phyloP scores from a whole-genome alignment of 1,140 invertebrate species.

The Danaus plexippus region DNA sequence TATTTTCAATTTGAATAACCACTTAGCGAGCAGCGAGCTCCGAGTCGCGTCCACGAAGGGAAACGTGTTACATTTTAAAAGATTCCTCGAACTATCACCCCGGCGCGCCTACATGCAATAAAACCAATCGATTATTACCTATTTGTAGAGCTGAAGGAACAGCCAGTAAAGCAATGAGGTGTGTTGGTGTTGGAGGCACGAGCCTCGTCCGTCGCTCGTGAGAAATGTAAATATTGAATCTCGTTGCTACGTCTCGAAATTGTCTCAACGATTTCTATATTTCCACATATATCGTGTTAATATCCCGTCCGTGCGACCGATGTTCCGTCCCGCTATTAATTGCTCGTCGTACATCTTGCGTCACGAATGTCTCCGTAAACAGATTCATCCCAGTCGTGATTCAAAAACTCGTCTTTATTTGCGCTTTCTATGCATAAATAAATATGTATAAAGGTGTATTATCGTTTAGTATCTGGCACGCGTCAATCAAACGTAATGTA shows the following conservation, averaged over 20 bases:
- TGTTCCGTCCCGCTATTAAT: constrained; percentile 39
- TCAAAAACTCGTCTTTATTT: constrained; percentile 63
- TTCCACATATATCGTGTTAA: constrained; percentile 61
- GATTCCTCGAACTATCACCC: constrained; percentile 60
- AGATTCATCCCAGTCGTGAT: constrained; percentile 58
- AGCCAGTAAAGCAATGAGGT: constrained; percentile 26
- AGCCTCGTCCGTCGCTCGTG: constrained; percentile 55
- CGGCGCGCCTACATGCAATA: constrained; percentile 60
- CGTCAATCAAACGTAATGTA: constrained; percentile 67
- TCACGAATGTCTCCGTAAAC: constrained; percentile 39
- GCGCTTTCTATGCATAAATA: constrained; percentile 67
- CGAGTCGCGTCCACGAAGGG: constrained; percentile 30
- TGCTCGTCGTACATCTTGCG: constrained; percentile 31
- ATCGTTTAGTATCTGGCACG: constrained; percentile 57
- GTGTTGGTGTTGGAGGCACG: constrained; percentile 32
- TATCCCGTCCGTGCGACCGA: constrained; percentile 24
- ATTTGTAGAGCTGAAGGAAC: constrained; percentile 69
- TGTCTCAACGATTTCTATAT: constrained; percentile 69
- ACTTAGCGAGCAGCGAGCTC: constrained; percentile 36
- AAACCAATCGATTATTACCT: constrained; percentile 70
- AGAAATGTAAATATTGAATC: constrained; percentile 68
- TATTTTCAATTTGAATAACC: constrained; percentile 36
- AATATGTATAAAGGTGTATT: constrained; percentile 62
- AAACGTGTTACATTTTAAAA: constrained; percentile 50
- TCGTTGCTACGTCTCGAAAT: constrained; percentile 60